phyloP scores from a whole-genome alignment of 2,797 vertebrate genomes.

The Pteronotus mesoamericanus region DNA sequence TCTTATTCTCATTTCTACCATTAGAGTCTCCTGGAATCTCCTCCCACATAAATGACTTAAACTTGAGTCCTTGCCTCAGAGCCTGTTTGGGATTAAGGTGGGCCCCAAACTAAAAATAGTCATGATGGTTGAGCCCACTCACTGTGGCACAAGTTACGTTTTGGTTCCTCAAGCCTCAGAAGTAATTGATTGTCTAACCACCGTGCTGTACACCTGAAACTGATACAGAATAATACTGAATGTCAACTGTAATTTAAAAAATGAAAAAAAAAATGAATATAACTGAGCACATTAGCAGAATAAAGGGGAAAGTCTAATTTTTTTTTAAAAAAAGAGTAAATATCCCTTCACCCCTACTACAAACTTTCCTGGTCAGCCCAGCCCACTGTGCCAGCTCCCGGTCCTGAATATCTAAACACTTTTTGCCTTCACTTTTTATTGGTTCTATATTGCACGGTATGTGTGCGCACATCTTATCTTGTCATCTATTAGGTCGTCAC shows the following conservation, averaged over 20 bases:
- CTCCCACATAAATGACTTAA: not conserved
- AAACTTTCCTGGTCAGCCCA: not conserved
- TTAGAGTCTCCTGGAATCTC: not conserved
- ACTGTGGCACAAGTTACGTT: not conserved
- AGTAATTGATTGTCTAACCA: not conserved
- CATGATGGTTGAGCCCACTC: not conserved
- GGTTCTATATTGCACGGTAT: not conserved
- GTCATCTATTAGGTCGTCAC: not conserved
- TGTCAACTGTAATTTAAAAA: too few relatives aligned
- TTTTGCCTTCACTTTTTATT: not conserved
- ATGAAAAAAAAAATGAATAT: too few relatives aligned
- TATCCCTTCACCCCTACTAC: not conserved
- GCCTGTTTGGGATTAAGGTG: not conserved
- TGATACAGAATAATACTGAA: too few relatives aligned
- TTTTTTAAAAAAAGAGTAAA: not conserved
- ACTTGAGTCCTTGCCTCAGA: not conserved
- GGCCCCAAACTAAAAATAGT: not conserved
- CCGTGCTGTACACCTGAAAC: too few relatives aligned
- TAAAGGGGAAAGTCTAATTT: too few relatives aligned
- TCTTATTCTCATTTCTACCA: not conserved
- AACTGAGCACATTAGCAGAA: too few relatives aligned
- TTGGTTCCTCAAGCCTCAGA: not conserved
- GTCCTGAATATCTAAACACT: not conserved
- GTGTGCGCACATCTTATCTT: not conserved
- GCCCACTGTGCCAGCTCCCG: not conserved